phyloP scores from a whole-genome alignment of 1,140 invertebrate species.

The Anoplophora glabripennis region DNA sequence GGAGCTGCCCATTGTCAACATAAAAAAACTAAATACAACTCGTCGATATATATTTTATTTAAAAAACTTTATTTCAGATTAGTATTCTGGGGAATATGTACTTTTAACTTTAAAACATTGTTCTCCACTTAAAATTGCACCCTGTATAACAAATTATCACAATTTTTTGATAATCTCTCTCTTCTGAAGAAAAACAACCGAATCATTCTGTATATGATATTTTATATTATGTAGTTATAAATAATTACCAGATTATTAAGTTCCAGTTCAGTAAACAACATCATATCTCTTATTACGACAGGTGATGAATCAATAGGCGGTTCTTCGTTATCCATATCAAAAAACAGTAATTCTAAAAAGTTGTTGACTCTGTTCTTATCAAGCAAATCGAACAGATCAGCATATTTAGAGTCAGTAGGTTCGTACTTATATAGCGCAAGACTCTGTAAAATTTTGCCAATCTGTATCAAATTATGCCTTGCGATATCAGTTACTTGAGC shows the following conservation, averaged over 20 bases:
- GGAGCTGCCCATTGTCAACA: too few species aligned
- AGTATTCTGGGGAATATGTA: too few species aligned
- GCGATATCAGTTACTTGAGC: constrained; percentile 89
- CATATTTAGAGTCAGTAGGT: constrained; percentile 67
- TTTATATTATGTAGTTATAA: constrained; percentile 30
- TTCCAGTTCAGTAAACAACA: constrained; percentile 67
- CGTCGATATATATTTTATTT: too few species aligned
- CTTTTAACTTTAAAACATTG: too few species aligned
- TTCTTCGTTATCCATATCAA: constrained; percentile 58
- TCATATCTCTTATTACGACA: constrained; percentile 60
- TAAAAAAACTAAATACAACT: too few species aligned
- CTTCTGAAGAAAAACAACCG: too few species aligned
- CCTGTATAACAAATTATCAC: too few species aligned
- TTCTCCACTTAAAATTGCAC: too few species aligned
- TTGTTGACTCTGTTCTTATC: constrained; percentile 74
- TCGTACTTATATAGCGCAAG: constrained; percentile 83
- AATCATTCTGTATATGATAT: too few species aligned
- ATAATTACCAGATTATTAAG: constrained; percentile 60
- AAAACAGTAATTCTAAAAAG: constrained; percentile 69
- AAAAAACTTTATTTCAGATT: too few species aligned
- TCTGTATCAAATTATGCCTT: constrained; percentile 89
- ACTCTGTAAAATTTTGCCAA: constrained; percentile 87
- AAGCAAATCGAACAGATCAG: constrained; percentile 73
- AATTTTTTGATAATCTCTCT: too few species aligned
- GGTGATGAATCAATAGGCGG: constrained; percentile 58